Conservation (phyloP, 2,797 vertebrate genomes). For the Knipowitschia caucasica region DNA sequence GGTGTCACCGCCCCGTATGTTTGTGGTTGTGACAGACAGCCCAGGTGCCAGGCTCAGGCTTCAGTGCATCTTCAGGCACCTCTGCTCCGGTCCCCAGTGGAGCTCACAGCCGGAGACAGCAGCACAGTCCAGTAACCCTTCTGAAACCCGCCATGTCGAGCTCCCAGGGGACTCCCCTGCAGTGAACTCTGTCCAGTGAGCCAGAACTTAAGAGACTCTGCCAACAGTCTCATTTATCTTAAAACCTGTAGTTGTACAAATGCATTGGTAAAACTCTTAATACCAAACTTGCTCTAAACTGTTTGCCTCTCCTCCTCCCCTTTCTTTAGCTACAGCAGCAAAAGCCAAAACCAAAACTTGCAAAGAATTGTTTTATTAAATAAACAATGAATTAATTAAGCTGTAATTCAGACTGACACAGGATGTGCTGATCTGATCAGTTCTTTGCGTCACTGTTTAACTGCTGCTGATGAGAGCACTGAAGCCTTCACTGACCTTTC, state of each 20-base stretch:
- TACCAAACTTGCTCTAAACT: not conserved
- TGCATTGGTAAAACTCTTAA: not conserved
- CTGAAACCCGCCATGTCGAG: conserved; percentile 56
- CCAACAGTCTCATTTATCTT: conserved; percentile 54
- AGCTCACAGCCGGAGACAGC: conserved; percentile 67
- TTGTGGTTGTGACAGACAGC: conserved; percentile 74
- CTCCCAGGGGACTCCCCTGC: conserved; percentile 62
- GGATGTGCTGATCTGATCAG: too few species aligned
- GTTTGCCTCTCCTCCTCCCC: too few species aligned
- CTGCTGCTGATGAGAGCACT: conserved; percentile 40
- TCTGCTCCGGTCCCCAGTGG: conserved; percentile 68
- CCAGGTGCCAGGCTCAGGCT: conserved; percentile 77
- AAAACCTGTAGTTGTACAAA: conserved; percentile 55
- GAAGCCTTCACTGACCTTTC: conserved; percentile 49
- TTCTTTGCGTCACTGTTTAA: conserved; percentile 48
- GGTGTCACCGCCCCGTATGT: conserved; percentile 71
- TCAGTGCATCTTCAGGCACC: conserved; percentile 75
- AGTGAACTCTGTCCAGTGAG: conserved; percentile 66
- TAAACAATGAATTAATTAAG: too few species aligned
- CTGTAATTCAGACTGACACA: too few species aligned
- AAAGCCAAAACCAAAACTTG: not conserved
- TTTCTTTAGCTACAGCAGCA: not conserved
- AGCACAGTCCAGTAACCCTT: conserved; percentile 69
- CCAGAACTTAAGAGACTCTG: conserved; percentile 67
- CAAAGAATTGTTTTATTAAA: conserved; percentile 26